Evolutionary conservation across 2,797 vertebrate species (phyloP).

Genomic region (Dicrostonyx torquatus): DNA sequence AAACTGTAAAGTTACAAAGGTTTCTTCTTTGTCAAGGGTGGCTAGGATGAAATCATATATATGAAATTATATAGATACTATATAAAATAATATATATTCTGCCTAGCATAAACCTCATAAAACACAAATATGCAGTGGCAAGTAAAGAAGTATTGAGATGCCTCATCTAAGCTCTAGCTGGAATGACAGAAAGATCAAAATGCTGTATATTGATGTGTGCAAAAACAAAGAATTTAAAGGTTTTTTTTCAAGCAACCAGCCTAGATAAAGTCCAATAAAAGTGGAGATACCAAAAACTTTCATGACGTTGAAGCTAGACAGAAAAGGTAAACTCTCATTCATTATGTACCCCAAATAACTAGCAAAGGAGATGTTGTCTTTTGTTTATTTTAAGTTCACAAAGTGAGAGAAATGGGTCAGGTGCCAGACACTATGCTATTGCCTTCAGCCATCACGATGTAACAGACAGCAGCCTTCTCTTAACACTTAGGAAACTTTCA

Average conservation of each 20-base stretch:
- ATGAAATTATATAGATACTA: neutral
- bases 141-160: neutral
- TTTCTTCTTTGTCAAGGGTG: conserved; percentile 1
- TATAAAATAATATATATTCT: no score
- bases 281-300: neutral
- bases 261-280: neutral
- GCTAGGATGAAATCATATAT: neutral
- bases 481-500: conserved; percentile 64
- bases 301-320: neutral
- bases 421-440: conserved; percentile 64
- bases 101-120: neutral
- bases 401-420: conserved; percentile 65
- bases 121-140: neutral
- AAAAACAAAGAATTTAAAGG: conserved; percentile 61
- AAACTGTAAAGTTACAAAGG: neutral
- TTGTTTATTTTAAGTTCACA: conserved; percentile 66
- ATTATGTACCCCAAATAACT: neutral
- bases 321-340: neutral
- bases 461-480: conserved; percentile 19
- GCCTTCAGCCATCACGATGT: conserved; percentile 33
- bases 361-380: conserved; percentile 5
- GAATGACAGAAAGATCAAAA: neutral
- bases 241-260: conserved; percentile 41
- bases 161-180: neutral
- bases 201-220: neutral